A percentile compares a stretch with the other conserved stretches of the same genome.
Evolutionary conservation across 1,140 invertebrate genomes (phyloP).

Genomic region (Cardiocondyla obscurior): DNA sequence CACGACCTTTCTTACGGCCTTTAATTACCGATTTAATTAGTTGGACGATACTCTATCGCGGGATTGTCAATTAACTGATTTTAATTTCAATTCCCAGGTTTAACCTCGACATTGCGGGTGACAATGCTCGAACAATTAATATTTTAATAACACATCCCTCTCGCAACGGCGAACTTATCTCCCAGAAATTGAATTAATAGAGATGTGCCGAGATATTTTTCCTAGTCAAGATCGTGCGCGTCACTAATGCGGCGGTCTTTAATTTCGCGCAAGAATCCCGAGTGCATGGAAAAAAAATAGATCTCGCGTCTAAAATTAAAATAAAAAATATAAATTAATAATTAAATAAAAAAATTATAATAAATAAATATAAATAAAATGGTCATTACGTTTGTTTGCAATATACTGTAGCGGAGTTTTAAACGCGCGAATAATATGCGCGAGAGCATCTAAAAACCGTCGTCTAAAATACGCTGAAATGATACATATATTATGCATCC

Average conservation of each 20-base stretch:
- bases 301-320: neutral
- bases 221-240: neutral
- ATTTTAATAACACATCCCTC: neutral
- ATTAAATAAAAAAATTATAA: conserved; percentile 3
- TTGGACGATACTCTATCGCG: conserved; percentile 30
- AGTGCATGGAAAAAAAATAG: neutral
- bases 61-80: conserved; percentile 49
- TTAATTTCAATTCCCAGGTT: conserved; percentile 22
- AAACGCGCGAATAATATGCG: conserved; percentile 58
- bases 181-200: neutral
- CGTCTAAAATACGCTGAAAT: conserved; percentile 65
- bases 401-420: conserved; percentile 47
- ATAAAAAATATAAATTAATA: neutral
- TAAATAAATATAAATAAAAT: neutral
- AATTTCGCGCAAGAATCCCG: neutral
- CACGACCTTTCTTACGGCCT: conserved; percentile 49
- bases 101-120: neutral
- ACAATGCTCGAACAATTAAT: neutral
- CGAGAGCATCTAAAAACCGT: conserved; percentile 60
- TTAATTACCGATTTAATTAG: conserved; percentile 75
- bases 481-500: conserved; percentile 68
- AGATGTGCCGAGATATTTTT: neutral
- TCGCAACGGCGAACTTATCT: neutral
- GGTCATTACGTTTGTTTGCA: neutral
- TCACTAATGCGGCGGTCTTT: neutral